Evolutionary conservation across 2,888 invertebrate genomes (phyloP).

Genomic region (Formica aserva): DNA sequence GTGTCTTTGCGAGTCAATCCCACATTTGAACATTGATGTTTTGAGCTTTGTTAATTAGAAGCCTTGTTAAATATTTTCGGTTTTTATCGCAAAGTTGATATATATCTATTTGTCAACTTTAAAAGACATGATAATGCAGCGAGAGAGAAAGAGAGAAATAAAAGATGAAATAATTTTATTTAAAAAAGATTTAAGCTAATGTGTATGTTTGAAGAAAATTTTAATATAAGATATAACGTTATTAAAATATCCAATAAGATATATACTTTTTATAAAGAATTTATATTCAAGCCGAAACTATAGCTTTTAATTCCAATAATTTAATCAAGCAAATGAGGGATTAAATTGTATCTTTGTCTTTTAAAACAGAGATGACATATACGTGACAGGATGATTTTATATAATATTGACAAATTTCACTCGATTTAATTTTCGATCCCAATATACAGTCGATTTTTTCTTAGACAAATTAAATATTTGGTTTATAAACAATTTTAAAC

Average conservation of each 20-base stretch:
- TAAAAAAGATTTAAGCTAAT: neutral
- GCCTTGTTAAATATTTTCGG: neutral
- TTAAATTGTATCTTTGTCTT: neutral
- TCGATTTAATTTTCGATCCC: neutral
- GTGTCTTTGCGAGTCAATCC: constrained; percentile 25
- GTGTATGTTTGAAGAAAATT: neutral
- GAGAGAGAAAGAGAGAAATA: neutral
- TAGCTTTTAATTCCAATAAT: neutral
- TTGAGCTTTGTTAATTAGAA: constrained; percentile 3
- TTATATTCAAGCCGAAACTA: neutral
- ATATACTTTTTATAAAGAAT: neutral
- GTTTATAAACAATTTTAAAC: neutral
- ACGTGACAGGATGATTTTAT: neutral
- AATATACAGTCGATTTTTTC: neutral
- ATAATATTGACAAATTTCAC: constrained; percentile 21
- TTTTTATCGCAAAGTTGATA: neutral
- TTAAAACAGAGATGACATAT: neutral
- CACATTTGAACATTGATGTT: constrained; percentile 37
- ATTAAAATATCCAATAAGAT: neutral
- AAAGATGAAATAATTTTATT: constrained; percentile 1
- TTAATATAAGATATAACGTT: neutral
- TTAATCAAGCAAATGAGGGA: constrained; percentile 9
- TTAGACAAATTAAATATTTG: neutral
- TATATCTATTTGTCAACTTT: neutral
- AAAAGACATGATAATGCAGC: neutral